These are phyloP conservation scores for Aptenodytes patagonicus DNA, from an alignment of 2,113 vertebrate species.

Conservation along the genomic window DNA sequence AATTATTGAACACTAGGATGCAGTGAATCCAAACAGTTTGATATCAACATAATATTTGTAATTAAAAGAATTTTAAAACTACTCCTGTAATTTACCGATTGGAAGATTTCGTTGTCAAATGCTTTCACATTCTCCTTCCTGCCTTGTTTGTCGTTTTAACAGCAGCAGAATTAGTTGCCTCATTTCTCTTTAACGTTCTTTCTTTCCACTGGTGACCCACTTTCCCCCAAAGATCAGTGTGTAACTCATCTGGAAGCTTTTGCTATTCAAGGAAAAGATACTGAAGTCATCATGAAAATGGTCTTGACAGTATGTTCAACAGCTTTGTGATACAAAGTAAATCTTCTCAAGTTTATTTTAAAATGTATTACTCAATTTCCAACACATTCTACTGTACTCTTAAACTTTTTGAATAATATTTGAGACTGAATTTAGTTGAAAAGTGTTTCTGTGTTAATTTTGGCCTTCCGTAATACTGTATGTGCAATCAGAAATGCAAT, in stretches of 20 bases:
- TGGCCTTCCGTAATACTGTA: not conserved
- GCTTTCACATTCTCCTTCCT: not conserved
- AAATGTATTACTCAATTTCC: not conserved
- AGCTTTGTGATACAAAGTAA: constrained; percentile 38
- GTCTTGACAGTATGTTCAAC: not conserved
- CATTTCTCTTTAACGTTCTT: not conserved
- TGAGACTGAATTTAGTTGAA: not conserved
- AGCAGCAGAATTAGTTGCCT: not conserved
- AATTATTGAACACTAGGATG: not conserved
- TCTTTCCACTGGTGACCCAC: not conserved
- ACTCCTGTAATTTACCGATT: not conserved
- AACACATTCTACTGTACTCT: not conserved
- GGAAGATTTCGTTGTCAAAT: not conserved
- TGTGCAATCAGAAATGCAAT: not conserved
- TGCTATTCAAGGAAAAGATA: constrained; percentile 34
- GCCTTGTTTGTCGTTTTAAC: not conserved
- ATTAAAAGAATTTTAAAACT: not conserved
- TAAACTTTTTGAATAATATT: not conserved
- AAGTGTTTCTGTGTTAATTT: not conserved
- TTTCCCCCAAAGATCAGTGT: not conserved
- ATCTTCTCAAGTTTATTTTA: constrained; percentile 49
- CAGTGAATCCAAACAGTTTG: not conserved
- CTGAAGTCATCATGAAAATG: not conserved
- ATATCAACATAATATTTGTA: not conserved
- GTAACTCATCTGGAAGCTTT: constrained; percentile 35